These are phyloP conservation scores for Trematomus bernacchii DNA, from an alignment of 2,797 vertebrate genomes.

Conservation along the genomic window DNA sequence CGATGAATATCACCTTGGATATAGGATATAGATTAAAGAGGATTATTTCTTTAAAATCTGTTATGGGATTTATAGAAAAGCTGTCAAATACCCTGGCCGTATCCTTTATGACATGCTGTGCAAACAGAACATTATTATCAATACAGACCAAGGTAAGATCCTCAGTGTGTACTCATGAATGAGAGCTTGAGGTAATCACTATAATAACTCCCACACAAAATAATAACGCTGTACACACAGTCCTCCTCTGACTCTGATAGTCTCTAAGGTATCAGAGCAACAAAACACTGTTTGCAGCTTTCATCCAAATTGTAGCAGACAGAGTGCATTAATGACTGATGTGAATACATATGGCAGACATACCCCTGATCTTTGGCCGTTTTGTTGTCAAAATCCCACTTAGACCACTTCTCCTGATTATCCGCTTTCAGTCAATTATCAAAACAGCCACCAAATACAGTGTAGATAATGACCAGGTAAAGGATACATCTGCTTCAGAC, in stretches of 20 bases:
- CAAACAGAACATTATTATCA: neutral
- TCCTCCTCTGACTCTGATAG: neutral
- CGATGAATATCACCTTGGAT: neutral
- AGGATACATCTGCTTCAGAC: conserved; percentile 4
- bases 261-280: neutral
- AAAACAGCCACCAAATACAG: conserved; percentile 28
- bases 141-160: neutral
- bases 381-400: conserved; percentile 23
- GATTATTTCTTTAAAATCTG: neutral
- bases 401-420: conserved; percentile 16
- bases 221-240: conserved; percentile 3
- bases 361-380: conserved; percentile 11
- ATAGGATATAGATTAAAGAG: neutral
- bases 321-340: neutral
- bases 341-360: neutral
- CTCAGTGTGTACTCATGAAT: conserved; percentile 2
- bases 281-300: conserved; percentile 8
- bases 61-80: neutral
- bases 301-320: conserved; percentile 11
- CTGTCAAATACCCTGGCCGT: neutral
- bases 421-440: conserved; percentile 34
- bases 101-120: no score
- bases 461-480: conserved; percentile 28
- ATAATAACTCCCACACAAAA: no score
- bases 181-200: neutral